These are phyloP conservation scores for Prosapia bicincta DNA, from an alignment of 2,888 invertebrate species.

Conservation along the genomic window DNA sequence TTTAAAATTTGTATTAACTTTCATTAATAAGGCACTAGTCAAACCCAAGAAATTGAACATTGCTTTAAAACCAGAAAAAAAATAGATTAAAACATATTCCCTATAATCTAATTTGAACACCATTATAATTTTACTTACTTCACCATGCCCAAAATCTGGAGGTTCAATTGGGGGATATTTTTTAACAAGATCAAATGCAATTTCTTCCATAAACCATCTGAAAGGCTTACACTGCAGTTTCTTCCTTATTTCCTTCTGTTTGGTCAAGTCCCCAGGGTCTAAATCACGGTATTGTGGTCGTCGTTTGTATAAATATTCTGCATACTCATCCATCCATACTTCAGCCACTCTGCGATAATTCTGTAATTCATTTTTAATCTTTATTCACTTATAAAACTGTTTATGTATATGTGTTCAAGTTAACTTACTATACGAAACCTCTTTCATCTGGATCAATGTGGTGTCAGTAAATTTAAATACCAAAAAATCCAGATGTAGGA, in stretches of 20 bases:
- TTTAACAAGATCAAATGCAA: conserved; percentile 84
- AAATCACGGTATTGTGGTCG: conserved; percentile 70
- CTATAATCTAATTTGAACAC: too few relatives aligned
- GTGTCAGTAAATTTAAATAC: too few relatives aligned
- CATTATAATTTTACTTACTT: conserved; percentile 55
- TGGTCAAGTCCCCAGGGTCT: conserved; percentile 76
- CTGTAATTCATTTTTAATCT: conserved; percentile 49
- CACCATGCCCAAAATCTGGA: conserved; percentile 74
- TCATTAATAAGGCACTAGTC: too few relatives aligned
- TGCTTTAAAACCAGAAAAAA: too few relatives aligned
- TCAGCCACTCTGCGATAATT: conserved; percentile 92
- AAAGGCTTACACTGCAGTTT: conserved; percentile 84
- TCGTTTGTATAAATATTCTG: conserved; percentile 75
- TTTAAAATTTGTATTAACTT: too few relatives aligned
- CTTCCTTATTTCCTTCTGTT: conserved; percentile 71
- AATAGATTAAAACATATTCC: too few relatives aligned
- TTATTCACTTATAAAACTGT: too few relatives aligned
- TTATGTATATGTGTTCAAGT: too few relatives aligned
- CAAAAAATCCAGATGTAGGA: too few relatives aligned
- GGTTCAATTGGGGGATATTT: conserved; percentile 90
- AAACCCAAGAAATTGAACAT: too few relatives aligned
- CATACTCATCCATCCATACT: conserved; percentile 99
- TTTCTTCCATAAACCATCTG: conserved; percentile 89
- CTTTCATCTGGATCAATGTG: too few relatives aligned
- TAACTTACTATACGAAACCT: too few relatives aligned